Percentiles rank a stretch among this genome's conserved stretches.
phyloP scores from a whole-genome alignment of 2,113 vertebrate genomes.

The Crocuta crocuta region DNA sequence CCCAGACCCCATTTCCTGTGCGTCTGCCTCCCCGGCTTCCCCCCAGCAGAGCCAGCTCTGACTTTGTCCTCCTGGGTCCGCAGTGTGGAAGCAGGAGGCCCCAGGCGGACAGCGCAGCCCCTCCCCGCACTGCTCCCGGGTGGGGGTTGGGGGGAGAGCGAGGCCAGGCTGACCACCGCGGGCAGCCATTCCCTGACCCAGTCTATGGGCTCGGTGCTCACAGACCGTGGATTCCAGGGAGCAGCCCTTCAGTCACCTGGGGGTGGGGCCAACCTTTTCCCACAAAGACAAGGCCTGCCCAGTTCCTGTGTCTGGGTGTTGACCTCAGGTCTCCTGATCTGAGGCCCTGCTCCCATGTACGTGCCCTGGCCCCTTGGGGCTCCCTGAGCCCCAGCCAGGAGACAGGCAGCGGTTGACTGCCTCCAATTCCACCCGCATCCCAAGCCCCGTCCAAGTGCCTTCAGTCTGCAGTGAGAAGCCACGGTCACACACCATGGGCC shows the following conservation, averaged over 20 bases:
- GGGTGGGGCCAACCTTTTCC: neutral
- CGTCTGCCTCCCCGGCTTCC: no score
- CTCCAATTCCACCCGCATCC: neutral
- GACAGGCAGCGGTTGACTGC: neutral
- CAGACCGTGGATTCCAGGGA: neutral
- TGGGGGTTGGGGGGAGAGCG: no score
- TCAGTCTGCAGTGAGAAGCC: neutral
- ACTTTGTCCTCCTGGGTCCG: no score
- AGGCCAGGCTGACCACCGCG: neutral
- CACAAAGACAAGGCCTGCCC: neutral
- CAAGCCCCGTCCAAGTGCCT: neutral
- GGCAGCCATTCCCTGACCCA: accelerated
- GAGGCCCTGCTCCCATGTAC: neutral
- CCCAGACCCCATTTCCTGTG: neutral
- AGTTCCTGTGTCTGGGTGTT: neutral
- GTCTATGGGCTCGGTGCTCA: neutral
- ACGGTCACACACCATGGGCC: accelerated
- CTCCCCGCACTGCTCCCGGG: neutral
- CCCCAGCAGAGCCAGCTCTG: neutral
- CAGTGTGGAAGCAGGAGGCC: neutral
- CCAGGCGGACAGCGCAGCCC: accelerated
- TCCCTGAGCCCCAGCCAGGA: neutral
- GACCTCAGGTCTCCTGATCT: neutral
- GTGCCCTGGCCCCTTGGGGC: neutral
- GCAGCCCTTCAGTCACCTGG: neutral